Conservation (phyloP, 2,797 vertebrate species). For the Trachurus trachurus region DNA sequence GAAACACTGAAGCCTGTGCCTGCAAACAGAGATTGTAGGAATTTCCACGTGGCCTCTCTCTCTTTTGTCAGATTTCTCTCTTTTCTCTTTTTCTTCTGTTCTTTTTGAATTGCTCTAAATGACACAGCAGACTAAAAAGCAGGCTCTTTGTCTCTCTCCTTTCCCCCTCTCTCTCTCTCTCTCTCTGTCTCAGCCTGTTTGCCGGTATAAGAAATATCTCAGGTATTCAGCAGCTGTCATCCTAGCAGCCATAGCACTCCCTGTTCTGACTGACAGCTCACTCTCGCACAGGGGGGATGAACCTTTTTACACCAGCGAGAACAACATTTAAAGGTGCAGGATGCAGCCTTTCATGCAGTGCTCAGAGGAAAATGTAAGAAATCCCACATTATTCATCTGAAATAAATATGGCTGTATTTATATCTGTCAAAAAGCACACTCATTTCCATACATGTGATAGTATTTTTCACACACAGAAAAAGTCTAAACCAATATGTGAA, state of each 20-base stretch:
- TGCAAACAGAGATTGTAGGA: conserved; percentile 29
- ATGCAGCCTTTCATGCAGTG: neutral
- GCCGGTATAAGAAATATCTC: conserved; percentile 51
- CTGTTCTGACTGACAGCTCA: conserved; percentile 27
- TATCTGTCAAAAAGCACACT: neutral
- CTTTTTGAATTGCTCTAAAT: neutral
- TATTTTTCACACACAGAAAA: neutral
- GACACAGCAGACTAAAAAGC: neutral
- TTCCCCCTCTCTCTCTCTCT: conserved; percentile 36
- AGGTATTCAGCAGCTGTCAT: conserved; percentile 69
- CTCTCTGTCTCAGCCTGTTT: conserved; percentile 67
- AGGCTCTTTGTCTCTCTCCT: neutral
- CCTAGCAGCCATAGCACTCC: conserved; percentile 23
- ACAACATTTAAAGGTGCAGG: conserved; percentile 26
- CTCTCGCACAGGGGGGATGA: neutral
- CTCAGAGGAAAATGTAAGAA: neutral
- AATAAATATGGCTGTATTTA: neutral
- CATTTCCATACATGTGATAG: neutral
- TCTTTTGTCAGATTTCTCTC: neutral
- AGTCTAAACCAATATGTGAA: neutral
- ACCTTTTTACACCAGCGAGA: conserved; percentile 9
- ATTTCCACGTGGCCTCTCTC: conserved; percentile 31
- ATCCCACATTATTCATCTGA: neutral
- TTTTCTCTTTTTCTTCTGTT: neutral
- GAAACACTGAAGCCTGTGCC: conserved; percentile 39